A percentile compares a stretch with the other conserved stretches of the same genome.
Conservation (phyloP, 2,888 invertebrate genomes). For the Chironomus riparius region DNA sequence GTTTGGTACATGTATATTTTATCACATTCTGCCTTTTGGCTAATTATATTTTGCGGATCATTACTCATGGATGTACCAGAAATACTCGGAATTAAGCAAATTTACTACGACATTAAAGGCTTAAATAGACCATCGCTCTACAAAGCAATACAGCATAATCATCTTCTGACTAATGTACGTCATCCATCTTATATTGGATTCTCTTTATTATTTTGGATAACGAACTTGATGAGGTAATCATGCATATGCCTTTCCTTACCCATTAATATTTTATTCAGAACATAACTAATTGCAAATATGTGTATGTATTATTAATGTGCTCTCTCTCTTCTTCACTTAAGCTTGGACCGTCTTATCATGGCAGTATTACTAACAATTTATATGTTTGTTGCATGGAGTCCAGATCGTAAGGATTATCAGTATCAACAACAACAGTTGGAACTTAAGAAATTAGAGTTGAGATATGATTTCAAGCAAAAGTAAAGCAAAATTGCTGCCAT, state of each 20-base stretch:
- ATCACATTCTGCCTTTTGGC: slow-evolving; percentile 48
- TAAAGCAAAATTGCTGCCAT: background rate
- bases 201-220: slow-evolving; percentile 48
- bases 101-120: slow-evolving; percentile 48
- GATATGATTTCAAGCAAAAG: slow-evolving; percentile 18
- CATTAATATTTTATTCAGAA: slow-evolving; percentile 4
- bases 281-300: background rate
- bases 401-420: slow-evolving; percentile 47
- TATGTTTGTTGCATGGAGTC: slow-evolving; percentile 53
- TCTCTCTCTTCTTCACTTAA: slow-evolving; percentile 32
- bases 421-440: slow-evolving; percentile 47
- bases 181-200: slow-evolving; percentile 56
- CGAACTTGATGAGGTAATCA: slow-evolving; percentile 50
- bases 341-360: slow-evolving; percentile 49
- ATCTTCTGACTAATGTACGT: slow-evolving; percentile 49
- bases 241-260: slow-evolving; percentile 7
- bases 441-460: slow-evolving; percentile 45
- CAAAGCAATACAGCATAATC: slow-evolving; percentile 47
- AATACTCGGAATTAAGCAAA: slow-evolving; percentile 52
- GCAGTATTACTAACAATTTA: slow-evolving; percentile 47
- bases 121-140: slow-evolving; percentile 45
- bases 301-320: slow-evolving; percentile 30
- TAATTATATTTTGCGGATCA: slow-evolving; percentile 50
- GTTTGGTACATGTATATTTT: slow-evolving; percentile 45
- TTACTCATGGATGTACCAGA: slow-evolving; percentile 54